These are phyloP conservation scores for Rhagonycha fulva DNA, from an alignment of 2,888 invertebrate genomes.

Conservation along the genomic window DNA sequence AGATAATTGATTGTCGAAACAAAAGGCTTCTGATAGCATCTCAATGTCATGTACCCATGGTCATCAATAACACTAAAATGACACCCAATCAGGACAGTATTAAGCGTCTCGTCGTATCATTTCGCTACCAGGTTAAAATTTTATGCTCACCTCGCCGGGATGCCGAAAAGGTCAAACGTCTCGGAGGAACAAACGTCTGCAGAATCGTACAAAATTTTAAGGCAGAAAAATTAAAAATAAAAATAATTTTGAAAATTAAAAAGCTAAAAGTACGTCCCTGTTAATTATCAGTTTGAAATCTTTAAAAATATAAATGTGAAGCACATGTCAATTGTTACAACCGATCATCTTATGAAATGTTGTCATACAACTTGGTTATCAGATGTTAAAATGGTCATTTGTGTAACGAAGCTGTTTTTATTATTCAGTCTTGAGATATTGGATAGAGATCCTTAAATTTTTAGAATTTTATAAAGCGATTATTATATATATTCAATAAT, in stretches of 20 bases:
- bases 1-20: constrained; percentile 56
- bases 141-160: background rate
- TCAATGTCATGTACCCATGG: constrained; percentile 40
- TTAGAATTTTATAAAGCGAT: constrained; percentile 2
- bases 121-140: background rate
- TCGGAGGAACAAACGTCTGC: background rate
- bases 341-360: constrained; percentile 53
- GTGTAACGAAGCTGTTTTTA: constrained; percentile 31
- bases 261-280: constrained; percentile 35
- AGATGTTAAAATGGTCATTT: constrained; percentile 46
- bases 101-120: background rate
- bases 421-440: constrained; percentile 18
- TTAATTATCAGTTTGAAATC: constrained; percentile 41
- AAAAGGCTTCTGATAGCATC: constrained; percentile 54
- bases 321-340: constrained; percentile 49
- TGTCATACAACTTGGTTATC: constrained; percentile 53
- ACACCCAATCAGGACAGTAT: constrained; percentile 44
- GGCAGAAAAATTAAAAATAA: background rate
- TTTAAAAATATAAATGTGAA: constrained; percentile 45
- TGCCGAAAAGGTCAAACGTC: background rate
- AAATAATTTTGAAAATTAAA: background rate
- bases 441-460: constrained; percentile 9
- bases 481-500: background rate
- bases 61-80: constrained; percentile 53
- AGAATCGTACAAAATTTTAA: background rate